Percentiles rank a stretch among this genome's conserved stretches.
Conservation (phyloP, 2,888 invertebrate species). For the Apocheima hispidaria region DNA sequence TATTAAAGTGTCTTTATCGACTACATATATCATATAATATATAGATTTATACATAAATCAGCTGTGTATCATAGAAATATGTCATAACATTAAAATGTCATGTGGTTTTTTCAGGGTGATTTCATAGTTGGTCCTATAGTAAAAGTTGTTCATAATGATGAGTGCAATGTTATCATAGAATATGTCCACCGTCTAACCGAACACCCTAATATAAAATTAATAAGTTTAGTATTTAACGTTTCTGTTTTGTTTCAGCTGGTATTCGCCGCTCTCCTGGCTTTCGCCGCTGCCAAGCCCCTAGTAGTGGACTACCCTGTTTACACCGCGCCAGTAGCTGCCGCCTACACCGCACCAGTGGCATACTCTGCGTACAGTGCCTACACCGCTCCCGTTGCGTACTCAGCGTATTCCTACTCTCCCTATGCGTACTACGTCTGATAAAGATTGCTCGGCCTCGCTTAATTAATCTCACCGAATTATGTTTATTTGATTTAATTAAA, state of each 20-base stretch:
- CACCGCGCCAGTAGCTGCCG: conserved; percentile 77
- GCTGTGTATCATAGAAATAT: too few relatives aligned
- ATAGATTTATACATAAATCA: too few relatives aligned
- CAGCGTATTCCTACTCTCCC: conserved; percentile 69
- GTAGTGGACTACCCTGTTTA: conserved; percentile 74
- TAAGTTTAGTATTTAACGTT: neutral
- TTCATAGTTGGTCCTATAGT: too few relatives aligned
- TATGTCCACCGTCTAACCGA: too few relatives aligned
- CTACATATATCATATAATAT: too few relatives aligned
- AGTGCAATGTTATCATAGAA: too few relatives aligned
- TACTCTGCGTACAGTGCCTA: conserved; percentile 63
- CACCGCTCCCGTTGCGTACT: conserved; percentile 64
- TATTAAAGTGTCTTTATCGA: too few relatives aligned
- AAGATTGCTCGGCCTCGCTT: conserved; percentile 32
- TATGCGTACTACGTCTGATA: conserved; percentile 74
- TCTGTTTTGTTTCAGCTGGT: conserved; percentile 61
- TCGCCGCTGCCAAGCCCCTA: conserved; percentile 81
- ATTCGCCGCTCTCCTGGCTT: conserved; percentile 83
- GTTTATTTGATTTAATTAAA: conserved; percentile 1
- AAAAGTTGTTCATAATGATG: too few relatives aligned
- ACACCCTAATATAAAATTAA: too few relatives aligned
- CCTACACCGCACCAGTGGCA: conserved; percentile 82
- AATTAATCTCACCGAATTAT: conserved; percentile 22
- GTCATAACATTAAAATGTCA: too few relatives aligned
- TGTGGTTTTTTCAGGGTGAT: too few relatives aligned